A percentile compares a stretch with the other conserved stretches of the same genome.
Conservation (phyloP, 1,140 invertebrate species). For the Lucilia cuprina region DNA sequence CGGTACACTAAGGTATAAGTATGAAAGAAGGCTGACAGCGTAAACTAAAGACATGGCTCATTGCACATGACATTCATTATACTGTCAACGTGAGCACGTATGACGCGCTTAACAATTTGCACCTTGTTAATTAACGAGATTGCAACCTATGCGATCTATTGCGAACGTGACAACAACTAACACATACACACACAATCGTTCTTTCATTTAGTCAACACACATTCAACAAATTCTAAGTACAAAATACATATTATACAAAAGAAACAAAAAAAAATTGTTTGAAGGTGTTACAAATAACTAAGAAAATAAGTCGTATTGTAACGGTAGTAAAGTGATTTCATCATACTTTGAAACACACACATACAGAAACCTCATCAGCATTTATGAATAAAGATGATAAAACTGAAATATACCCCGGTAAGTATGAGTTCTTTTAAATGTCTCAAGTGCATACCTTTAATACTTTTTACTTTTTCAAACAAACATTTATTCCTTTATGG, state of each 20-base stretch:
- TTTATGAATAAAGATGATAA: background rate
- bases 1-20: background rate
- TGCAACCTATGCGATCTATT: conserved; percentile 46
- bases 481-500: background rate
- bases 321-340: background rate
- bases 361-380: background rate
- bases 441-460: conserved; percentile 17
- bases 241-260: conserved; percentile 1
- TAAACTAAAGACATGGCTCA: conserved; percentile 15
- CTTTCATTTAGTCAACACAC: too few species aligned
- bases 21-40: background rate
- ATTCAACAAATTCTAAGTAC: background rate
- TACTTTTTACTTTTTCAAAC: background rate
- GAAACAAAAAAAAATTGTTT: too few species aligned
- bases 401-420: background rate
- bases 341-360: background rate
- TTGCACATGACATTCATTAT: conserved; percentile 55
- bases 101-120: conserved; percentile 58
- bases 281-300: background rate
- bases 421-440: conserved; percentile 15
- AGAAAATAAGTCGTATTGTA: background rate
- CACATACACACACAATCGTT: background rate
- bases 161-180: conserved; percentile 34
- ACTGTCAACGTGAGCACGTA: conserved; percentile 58
- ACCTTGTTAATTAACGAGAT: conserved; percentile 63